A percentile compares a stretch with the other conserved stretches of the same genome.
These are phyloP conservation scores for Neostethus bicornis DNA, from an alignment of 2,797 vertebrate genomes.

Conservation along the genomic window DNA sequence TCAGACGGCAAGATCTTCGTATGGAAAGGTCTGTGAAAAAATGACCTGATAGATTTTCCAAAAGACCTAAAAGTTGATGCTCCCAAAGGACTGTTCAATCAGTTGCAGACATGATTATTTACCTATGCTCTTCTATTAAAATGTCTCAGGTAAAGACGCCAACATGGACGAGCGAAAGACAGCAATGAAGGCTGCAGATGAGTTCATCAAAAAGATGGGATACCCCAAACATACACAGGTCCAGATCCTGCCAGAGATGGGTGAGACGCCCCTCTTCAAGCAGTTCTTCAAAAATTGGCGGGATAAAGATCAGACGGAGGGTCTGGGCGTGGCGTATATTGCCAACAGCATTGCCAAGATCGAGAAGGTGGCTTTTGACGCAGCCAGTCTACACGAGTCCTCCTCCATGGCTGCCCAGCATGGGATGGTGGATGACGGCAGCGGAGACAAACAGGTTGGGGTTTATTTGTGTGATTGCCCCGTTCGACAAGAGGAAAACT, in stretches of 20 bases:
- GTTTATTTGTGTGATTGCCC: neutral
- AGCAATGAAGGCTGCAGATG: constrained; percentile 90
- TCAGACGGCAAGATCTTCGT: constrained; percentile 94
- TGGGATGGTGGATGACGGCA: constrained; percentile 93
- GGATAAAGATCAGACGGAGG: constrained; percentile 90
- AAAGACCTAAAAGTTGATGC: no score
- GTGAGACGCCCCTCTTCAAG: constrained; percentile 97
- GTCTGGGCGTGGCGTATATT: constrained; percentile 88
- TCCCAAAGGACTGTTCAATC: neutral
- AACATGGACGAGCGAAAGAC: constrained; percentile 92
- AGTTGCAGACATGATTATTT: neutral
- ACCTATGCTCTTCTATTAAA: neutral
- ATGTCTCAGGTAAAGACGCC: constrained; percentile 85
- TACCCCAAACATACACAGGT: constrained; percentile 95
- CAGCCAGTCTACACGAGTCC: constrained; percentile 87
- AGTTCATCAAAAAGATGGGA: constrained; percentile 96
- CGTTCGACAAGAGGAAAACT: neutral
- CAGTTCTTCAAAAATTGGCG: constrained; percentile 99
- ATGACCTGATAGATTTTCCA: neutral
- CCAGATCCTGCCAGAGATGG: constrained; percentile 92
- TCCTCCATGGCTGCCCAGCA: constrained; percentile 96
- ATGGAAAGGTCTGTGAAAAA: constrained; percentile 91
- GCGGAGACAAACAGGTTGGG: constrained; percentile 89
- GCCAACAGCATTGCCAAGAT: constrained; percentile 93
- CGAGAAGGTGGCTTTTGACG: constrained; percentile 91